Base-by-base conservation (phyloP, 2,113 vertebrate genomes). In the Lepus timidus region DNA sequence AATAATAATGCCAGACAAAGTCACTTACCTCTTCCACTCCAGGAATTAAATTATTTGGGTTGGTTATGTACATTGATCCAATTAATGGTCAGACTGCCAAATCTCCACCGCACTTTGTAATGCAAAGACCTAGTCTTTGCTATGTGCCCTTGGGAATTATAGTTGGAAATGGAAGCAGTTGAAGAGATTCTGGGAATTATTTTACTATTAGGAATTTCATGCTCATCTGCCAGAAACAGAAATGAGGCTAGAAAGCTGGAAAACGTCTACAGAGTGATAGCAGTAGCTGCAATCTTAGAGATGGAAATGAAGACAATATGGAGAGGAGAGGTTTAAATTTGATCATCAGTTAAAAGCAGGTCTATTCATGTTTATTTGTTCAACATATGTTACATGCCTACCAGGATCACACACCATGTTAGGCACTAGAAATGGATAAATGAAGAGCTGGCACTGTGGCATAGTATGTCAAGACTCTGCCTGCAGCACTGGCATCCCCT, bases 131-230 rank as follows among this genome's bases (percentile, higher is more conserved):
- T 80, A 12, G 55, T 68, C 65, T 94, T 92, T 86, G 79, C 91
- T 93, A 36, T 44, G 49, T 2, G 22, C 85, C 39, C 62, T 33
- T 68, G 94, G 81, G 92, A 93, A 39, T 75, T 85, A 61, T 3
- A 73, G 67, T 64, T 92, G 90, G 91, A 85, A 88, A 80, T 67
- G 64, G 95, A 95, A 88, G 78, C 85, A 95, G 95, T 80, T 85
- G 79, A 94, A 96, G 78, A 79, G 73, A 92, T 91, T 73, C 84
- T 90, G 82, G 73, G 67, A 97, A 92, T 92, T 93, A 85, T 90
- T 85, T 90, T 65, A 52, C 95, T 92, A 67, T 83, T 33, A 90
- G 61, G 80, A 90, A 61, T 71, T 33, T 44, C 52, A n/a, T 71
- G 29, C 27, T 94, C 23, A 58, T 88, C 65, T 52, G 55, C 52